Evolutionary conservation across 64 coral and sea anemone species (phyloP), one percentile per base, ranked within the genome.

Genomic region (Porites lutea): DNA sequence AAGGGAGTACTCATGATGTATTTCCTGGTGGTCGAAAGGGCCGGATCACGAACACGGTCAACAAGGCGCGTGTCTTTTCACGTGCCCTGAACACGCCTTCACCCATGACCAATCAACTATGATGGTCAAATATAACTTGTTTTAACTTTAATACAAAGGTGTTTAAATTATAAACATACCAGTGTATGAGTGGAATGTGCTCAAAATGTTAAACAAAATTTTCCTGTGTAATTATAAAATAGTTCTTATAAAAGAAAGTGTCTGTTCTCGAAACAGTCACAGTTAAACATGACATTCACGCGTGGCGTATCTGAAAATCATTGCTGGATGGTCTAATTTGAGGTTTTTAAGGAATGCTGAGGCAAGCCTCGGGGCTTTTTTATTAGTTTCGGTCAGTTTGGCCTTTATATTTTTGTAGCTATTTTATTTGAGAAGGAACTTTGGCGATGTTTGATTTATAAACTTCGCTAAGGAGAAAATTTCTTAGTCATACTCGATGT

Each of bases 91-190:
- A 43, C 37, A 65, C 47, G 48, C 73, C 47, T 68, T 20, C 45
- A 84, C 81, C 48, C 81, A 52, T 84, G 81, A 47, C 47, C 13
- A 44, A 18, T 50, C 81, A 84, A 84, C 65, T 60, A 47, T 67
- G 63, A 51, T 54, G 62, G 16, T 52, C 61, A 51, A 84, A 47
- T 65, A 62, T 60, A 15, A 48, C 48, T 16, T 84, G 81, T 84
- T 84, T 84, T 46, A 5, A 52, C 16, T 6, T 51, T 7, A n/a
- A 66, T 13, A 84, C 81, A 84, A 84, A 68, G n/a, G 81, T 51
- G 44, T 65, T 68, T 84, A 52, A 21, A 52, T 79, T 23, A 43
- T 81, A 27, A 81, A 27, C 46, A 79, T 58, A 57, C 54, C 10
- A 58, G 16, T 4, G 62, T 52, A 84, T 67, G 81, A 84, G 62